Evolutionary conservation across 2,797 vertebrate genomes (phyloP), one percentile per base, ranked within the genome.

Genomic region (Arvicola amphibius): DNA sequence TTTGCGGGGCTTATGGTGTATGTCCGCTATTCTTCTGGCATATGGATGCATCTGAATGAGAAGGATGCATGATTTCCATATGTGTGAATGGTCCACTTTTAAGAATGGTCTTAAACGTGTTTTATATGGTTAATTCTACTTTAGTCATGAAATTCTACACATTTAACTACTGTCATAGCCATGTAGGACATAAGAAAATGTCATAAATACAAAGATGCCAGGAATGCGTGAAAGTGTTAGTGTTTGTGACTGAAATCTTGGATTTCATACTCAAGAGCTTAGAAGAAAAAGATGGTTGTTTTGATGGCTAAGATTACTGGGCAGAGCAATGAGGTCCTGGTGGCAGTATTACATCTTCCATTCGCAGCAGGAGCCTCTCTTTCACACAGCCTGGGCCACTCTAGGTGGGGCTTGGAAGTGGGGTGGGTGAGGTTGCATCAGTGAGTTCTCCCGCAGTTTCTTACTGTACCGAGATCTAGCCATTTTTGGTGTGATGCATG

Each of bases 381-480:
- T 51, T 29, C 11, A 34, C 13, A 16, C 2, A 74, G 40, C 71
- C 4, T 83, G 16, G 25, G 17, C 14, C 14, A 61, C 8, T 61
- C 25, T 21, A 13, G 27, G 19, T 40, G 3, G 37, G 9, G 13
- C 27, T 25, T 67, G 29, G 46, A 56, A 40, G 17, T 11, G 32
- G 23, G 13, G 34, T 6, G 1, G 40, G 17, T 9, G 3, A 4
- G 2, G 3, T 6, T 76, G n/a, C n/a, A 43, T 29, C 8, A 11
- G 6, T 43, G 40, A 19, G 23, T 0, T 1, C 9, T 59, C 8
- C 16, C 7, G 2, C 5, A 40, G 19, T 40, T 69, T 53, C 40
- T 32, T 0, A 11, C 3, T 43, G 27, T 9, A 1, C 0, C 3
- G 21, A 29, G 88, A 67, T 23, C 25, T 16, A n/a, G 0, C 6